Evolutionary conservation across 2,888 invertebrate genomes (phyloP), one percentile per base, ranked within the genome.

Genomic region (Neria commutata): DNA sequence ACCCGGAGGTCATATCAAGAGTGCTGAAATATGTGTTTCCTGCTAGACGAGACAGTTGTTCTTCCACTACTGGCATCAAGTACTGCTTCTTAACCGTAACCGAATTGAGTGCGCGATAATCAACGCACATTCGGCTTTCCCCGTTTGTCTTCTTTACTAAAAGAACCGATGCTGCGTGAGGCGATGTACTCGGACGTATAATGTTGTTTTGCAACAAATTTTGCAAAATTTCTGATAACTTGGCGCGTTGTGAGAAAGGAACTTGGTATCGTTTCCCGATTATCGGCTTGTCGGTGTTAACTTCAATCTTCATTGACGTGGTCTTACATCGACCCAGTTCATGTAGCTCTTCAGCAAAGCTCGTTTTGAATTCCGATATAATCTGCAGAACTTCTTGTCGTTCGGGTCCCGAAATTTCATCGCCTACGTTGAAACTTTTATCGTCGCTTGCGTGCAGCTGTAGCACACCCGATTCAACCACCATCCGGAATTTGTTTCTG

Each of bases 1-100:
- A n/a, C n/a, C n/a, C n/a, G n/a, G n/a, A n/a, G n/a, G n/a, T n/a
- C n/a, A n/a, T n/a, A n/a, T n/a, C n/a, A n/a, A n/a, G n/a, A n/a
- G n/a, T n/a, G n/a, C n/a, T 70, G 54, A 69, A 78, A 54, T 65
- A 67, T 16, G 47, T 58, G 23, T 60, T 57, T 3, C 71, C 70
- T 1, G 63, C 24, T 17, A 79, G 24, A 24, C 34, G 49, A n/a
- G 60, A 56, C 4, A 68, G 47, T 14, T 63, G 65, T 29, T 62
- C 65, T 33, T 65, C 64, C 1, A 66, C 56, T 6, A 64, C 17
- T 21, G 60, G 65, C 68, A 66, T 65, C 14, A 54, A 40, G 26
- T 54, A 63, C 10, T 62, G 58, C 42, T 67, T 63, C 25, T 65
- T 64, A 2, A 62, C 54, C 2, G 64, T 65, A 2, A 61, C 57